phyloP scores from a whole-genome alignment of 35 echinoderm and acorn worm species.

The Strongylocentrotus purpuratus region DNA sequence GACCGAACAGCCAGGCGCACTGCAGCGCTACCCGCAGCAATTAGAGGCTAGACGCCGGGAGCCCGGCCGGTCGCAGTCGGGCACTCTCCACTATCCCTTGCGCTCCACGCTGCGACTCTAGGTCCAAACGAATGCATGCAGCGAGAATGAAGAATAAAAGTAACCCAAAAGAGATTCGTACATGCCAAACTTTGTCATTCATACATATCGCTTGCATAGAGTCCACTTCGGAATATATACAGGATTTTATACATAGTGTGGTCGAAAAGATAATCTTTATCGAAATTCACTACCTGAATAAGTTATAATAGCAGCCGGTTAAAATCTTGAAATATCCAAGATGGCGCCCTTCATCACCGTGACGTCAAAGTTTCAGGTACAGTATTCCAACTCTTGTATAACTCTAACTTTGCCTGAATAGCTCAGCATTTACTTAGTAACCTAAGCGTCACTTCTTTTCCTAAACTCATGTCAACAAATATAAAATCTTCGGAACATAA shows the following conservation, averaged over 20 bases:
- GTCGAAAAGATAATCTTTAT: neutral
- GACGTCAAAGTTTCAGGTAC: neutral
- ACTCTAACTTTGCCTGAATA: no score
- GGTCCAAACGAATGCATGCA: constrained; percentile 42
- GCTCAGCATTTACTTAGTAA: neutral
- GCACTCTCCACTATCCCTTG: neutral
- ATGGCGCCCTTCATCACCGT: neutral
- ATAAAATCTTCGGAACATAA: no score
- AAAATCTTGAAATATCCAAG: neutral
- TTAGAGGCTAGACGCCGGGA: constrained; percentile 39
- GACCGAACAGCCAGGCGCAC: constrained; percentile 21
- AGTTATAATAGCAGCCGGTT: neutral
- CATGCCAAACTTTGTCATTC: constrained; percentile 40
- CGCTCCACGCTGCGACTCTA: constrained; percentile 38
- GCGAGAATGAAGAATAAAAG: constrained; percentile 44
- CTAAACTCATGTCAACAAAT: neutral
- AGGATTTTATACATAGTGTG: neutral
- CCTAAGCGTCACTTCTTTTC: neutral
- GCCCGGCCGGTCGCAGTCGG: constrained; percentile 27
- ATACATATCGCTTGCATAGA: constrained; percentile 1
- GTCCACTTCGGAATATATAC: constrained; percentile 11
- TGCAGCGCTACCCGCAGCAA: constrained; percentile 40
- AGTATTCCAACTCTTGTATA: neutral
- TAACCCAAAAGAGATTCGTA: constrained; percentile 23
- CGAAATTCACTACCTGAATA: neutral